Conservation (phyloP, 2,113 vertebrate genomes). For the Sialia sialis region DNA sequence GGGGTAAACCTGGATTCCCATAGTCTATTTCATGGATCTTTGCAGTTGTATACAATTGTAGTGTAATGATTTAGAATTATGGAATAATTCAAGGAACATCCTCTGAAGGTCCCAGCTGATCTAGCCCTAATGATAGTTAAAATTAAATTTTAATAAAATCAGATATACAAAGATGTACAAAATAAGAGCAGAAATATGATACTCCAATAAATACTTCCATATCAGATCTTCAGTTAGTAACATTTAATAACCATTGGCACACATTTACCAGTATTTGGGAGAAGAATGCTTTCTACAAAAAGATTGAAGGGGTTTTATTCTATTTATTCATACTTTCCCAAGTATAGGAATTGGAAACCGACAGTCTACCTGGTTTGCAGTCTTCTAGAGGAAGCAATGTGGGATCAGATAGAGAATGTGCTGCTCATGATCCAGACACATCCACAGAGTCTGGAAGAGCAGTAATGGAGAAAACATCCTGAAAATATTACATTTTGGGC, state of each 20-base stretch:
- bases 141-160: neutral
- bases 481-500: neutral
- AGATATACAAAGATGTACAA: neutral
- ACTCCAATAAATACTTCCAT: neutral
- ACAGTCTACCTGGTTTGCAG: neutral
- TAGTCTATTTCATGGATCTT: neutral
- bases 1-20: neutral
- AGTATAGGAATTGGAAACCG: neutral
- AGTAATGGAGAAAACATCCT: neutral
- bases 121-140: neutral
- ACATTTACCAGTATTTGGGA: neutral
- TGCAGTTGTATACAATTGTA: neutral
- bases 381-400: neutral
- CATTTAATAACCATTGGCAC: neutral
- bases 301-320: rapidly evolving
- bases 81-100: neutral
- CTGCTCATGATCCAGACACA: neutral
- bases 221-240: neutral
- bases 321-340: neutral
- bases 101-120: neutral
- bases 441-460: neutral
- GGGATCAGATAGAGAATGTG: neutral
- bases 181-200: neutral
- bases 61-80: neutral
- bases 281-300: neutral